These are phyloP conservation scores for Sterna hirundo DNA, from an alignment of 2,113 vertebrate species.

Conservation along the genomic window DNA sequence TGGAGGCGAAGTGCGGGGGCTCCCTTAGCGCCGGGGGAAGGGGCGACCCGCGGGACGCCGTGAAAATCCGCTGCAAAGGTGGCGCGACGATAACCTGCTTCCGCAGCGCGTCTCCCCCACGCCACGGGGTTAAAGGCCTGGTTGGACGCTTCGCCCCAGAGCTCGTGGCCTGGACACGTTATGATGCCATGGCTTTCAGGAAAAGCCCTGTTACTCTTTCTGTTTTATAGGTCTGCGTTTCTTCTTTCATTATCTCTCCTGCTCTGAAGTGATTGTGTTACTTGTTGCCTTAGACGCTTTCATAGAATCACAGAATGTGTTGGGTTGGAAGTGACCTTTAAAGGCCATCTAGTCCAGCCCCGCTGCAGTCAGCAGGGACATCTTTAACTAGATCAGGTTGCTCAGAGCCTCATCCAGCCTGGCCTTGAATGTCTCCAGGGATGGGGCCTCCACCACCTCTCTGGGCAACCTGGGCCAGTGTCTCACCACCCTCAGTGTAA, in stretches of 20 bases:
- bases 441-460: too few relatives aligned
- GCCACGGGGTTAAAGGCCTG: background rate
- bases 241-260: rapidly evolving
- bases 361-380: too few relatives aligned
- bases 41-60: too few relatives aligned
- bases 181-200: rapidly evolving
- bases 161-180: rapidly evolving
- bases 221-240: rapidly evolving
- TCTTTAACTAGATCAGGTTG: too few relatives aligned
- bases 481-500: too few relatives aligned
- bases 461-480: too few relatives aligned
- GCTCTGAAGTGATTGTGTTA: rapidly evolving
- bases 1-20: rapidly evolving
- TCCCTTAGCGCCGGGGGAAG: background rate
- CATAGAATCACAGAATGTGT: too few relatives aligned
- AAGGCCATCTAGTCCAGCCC: too few relatives aligned
- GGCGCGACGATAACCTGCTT: rapidly evolving
- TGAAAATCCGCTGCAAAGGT: rapidly evolving
- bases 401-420: too few relatives aligned
- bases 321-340: too few relatives aligned
- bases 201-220: background rate
- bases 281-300: background rate
- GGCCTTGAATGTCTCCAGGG: too few relatives aligned
- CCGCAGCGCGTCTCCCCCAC: rapidly evolving
- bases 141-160: rapidly evolving